These are phyloP conservation scores for Apteryx mantelli DNA, from an alignment of 2,113 vertebrate species.

Conservation along the genomic window DNA sequence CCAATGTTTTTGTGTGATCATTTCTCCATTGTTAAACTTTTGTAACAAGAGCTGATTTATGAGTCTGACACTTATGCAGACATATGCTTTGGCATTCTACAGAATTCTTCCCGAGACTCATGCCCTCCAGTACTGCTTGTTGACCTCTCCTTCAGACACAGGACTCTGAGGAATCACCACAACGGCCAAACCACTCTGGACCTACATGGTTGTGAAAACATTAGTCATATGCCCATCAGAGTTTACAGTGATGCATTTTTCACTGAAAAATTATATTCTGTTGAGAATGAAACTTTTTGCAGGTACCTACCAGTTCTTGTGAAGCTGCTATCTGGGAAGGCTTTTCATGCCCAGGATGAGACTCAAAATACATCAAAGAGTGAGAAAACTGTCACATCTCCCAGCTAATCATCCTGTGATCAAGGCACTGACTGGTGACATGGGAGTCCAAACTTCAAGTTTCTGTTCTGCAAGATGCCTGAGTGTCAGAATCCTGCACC, in stretches of 20 bases:
- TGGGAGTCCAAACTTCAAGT: neutral
- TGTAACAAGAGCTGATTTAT: constrained; percentile 43
- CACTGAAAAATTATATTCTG: neutral
- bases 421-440: neutral
- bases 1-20: neutral
- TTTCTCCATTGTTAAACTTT: constrained; percentile 21
- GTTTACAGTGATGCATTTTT: neutral
- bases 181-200: neutral
- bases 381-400: neutral
- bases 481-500: neutral
- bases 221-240: neutral
- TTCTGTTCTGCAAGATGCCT: neutral
- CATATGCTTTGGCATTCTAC: neutral
- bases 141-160: neutral
- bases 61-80: constrained; percentile 28
- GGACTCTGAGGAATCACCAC: neutral
- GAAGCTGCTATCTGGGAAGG: neutral
- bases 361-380: neutral
- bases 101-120: neutral
- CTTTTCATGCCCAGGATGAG: neutral
- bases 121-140: neutral
- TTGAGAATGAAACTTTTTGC: neutral
- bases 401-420: neutral
- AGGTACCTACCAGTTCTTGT: neutral
- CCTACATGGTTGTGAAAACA: neutral